phyloP scores from a whole-genome alignment of 2,888 invertebrate genomes.

The Dascillus cervinus region DNA sequence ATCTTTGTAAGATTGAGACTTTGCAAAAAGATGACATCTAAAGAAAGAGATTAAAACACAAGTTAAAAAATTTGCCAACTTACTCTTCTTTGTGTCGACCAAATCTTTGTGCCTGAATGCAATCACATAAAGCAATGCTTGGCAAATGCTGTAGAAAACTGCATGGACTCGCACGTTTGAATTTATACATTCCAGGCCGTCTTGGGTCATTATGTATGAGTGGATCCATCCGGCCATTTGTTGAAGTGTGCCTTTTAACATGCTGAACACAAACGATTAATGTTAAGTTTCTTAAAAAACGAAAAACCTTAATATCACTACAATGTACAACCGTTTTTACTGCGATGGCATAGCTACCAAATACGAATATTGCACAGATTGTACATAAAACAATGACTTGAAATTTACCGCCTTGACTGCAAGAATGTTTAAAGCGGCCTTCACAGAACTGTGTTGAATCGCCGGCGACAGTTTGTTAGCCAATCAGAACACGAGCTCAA shows the following conservation, averaged over 20 bases:
- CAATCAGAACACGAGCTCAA: too few relatives aligned
- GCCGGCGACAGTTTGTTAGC: too few relatives aligned
- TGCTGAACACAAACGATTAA: constrained; percentile 41
- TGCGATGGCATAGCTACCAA: too few relatives aligned
- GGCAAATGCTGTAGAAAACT: constrained; percentile 88
- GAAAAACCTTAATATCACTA: too few relatives aligned
- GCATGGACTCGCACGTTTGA: constrained; percentile 65
- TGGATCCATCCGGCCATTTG: constrained; percentile 80
- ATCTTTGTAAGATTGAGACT: constrained; percentile 78
- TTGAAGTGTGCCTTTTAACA: constrained; percentile 56
- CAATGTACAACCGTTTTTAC: too few relatives aligned
- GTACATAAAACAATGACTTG: too few relatives aligned
- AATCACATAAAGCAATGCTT: constrained; percentile 87
- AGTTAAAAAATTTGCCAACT: constrained; percentile 31
- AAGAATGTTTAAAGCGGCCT: too few relatives aligned
- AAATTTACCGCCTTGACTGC: too few relatives aligned
- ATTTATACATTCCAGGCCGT: constrained; percentile 46
- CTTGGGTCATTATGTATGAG: constrained; percentile 66
- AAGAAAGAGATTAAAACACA: constrained; percentile 31
- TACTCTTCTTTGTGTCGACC: constrained; percentile 68
- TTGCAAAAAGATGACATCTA: constrained; percentile 73
- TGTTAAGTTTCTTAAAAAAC: too few relatives aligned
- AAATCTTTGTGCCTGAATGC: constrained; percentile 84
- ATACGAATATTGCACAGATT: too few relatives aligned
- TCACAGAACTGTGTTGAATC: too few relatives aligned